Base-by-base conservation (phyloP, 2,888 invertebrate species). In the Synanthedon andrenaeformis region DNA sequence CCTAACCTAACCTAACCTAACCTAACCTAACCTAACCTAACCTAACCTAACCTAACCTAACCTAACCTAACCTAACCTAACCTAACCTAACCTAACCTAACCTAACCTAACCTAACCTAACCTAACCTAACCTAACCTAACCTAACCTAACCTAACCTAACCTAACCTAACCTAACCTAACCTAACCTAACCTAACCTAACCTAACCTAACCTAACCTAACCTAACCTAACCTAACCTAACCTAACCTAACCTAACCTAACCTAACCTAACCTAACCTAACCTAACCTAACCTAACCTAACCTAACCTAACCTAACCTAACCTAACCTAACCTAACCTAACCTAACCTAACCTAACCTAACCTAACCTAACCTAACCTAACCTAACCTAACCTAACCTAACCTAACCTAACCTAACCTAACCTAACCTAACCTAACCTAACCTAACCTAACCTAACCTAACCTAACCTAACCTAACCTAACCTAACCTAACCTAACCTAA, bases 261-360 rank as follows among this genome's bases (percentile, higher is more conserved):
- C 41, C 41, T 41, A 41, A 41, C 41, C 41, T 55, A 55, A 55
- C 55, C 55, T 55, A 55, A 55, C 55, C 55, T 55, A 55, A 55
- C 55, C 55, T 55, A 41, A 41, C 41, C 41, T 41, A 41, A 41
- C 41, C 55, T 56, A 60, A 57, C 57, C 57, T 57, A 57, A 58
- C 58, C 55, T 56, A 58, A 57, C 59, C 58, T 58, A 56, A 54
- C 54, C 56, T 56, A 59, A 57, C 56, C 58, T 59, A 57, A 57
- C 58, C 59, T 58, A 55, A 55, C 60, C 55, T 55, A 57, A 57
- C 58, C 58, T 58, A 55, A 57, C 57, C 57, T 55, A 55, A 54
- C 58, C 55, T 55, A 56, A 56, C 54, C 55, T 53, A 56, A 54
- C 56, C 55, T 53, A 55, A 55, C 59, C 59, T 57, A 57, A 57